Conservation (phyloP, 2,888 invertebrate genomes). For the Neelides folsomi region DNA sequence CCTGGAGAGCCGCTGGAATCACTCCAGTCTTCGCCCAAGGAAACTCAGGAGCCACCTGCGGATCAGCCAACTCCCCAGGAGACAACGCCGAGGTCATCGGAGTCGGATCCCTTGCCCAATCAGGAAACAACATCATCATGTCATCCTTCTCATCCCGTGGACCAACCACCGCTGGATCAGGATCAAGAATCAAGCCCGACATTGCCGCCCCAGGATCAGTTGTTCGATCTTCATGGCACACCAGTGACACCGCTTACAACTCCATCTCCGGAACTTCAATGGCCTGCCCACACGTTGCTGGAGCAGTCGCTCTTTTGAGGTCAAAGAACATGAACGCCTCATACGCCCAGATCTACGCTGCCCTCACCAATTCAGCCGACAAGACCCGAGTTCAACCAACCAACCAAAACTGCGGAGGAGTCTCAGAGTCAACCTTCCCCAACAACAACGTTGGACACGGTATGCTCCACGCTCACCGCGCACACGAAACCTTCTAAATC, state of each 20-base stretch:
- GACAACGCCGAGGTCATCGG: background rate
- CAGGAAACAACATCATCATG: too few species aligned
- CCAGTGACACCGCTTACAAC: constrained; percentile 8
- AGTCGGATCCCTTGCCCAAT: too few species aligned
- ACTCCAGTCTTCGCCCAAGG: constrained; percentile 13
- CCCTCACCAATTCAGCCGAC: background rate
- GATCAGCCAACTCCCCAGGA: background rate
- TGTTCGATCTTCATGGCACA: background rate
- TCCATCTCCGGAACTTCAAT: constrained; percentile 14
- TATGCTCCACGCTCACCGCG: constrained; percentile 1
- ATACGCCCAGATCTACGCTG: background rate
- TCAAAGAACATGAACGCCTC: background rate
- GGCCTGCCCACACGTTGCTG: constrained; percentile 14
- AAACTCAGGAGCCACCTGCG: background rate
- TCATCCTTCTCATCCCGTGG: too few species aligned
- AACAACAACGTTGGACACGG: constrained; percentile 9
- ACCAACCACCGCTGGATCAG: too few species aligned
- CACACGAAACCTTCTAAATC: background rate
- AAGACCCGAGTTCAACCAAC: background rate
- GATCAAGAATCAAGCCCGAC: too few species aligned
- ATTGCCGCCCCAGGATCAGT: too few species aligned
- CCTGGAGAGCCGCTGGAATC: constrained; percentile 10
- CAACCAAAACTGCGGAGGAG: constrained; percentile 2
- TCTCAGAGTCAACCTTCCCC: constrained; percentile 3
- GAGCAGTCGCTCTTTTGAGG: constrained; percentile 9